phyloP scores from a whole-genome alignment of 2,797 vertebrate species.

The Luscinia megarhynchos region DNA sequence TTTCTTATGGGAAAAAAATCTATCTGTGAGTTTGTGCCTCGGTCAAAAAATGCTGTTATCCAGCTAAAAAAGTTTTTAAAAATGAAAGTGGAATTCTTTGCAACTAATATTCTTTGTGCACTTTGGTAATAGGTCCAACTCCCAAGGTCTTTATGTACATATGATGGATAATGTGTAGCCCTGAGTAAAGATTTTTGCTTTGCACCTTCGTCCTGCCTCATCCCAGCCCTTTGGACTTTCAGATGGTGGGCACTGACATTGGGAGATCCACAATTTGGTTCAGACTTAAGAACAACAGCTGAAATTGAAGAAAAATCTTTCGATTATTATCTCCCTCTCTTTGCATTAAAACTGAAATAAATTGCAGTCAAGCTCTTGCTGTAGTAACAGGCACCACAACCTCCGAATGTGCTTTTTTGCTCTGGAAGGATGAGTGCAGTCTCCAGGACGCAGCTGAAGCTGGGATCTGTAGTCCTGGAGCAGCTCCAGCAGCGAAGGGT shows the following conservation, averaged over 20 bases:
- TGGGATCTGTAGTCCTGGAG: not conserved
- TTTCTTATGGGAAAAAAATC: not conserved
- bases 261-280: not conserved
- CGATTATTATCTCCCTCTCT: not conserved
- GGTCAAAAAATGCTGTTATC: not conserved
- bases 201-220: not conserved
- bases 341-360: not conserved
- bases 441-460: not conserved
- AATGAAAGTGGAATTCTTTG: not conserved
- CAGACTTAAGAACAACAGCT: not conserved
- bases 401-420: not conserved
- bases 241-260: too few species aligned
- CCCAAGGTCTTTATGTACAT: not conserved
- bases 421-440: not conserved
- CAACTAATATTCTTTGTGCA: not conserved
- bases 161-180: not conserved
- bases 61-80: not conserved
- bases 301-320: not conserved
- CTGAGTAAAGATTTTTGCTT: not conserved
- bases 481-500: accelerated
- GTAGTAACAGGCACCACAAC: not conserved
- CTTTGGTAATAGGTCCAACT: not conserved
- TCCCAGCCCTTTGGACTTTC: not conserved
- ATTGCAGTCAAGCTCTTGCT: not conserved
- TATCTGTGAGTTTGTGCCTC: not conserved